Base-by-base conservation (phyloP, 2,888 invertebrate genomes). In the Pollenia griseotomentosa region DNA sequence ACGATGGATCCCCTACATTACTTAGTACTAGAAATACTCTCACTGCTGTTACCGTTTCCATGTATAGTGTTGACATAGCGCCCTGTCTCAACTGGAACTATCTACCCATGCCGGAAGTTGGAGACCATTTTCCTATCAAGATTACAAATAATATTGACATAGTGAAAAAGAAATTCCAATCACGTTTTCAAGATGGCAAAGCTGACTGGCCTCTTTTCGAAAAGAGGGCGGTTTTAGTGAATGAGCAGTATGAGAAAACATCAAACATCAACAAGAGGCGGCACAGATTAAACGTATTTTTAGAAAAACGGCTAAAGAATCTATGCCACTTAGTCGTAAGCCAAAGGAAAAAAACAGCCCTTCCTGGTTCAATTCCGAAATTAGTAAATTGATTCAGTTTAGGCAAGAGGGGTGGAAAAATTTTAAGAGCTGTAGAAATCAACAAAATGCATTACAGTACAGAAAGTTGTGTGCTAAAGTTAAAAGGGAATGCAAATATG, bases 101-200 rank as follows among this genome's bases (percentile, higher is more conserved):
- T 44, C 23, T 80, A 23, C 19, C 61, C 4, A 63, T 81, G 55
- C 80, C 65, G 4, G 57, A 81, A 16, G 71, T 81, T 23, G 80
- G 55, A 8, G 65, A 73, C 10, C 59, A 78, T 19, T 78, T 57
- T 16, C 78, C 68, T 9, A 66, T 66, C 6, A 19, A 8, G 10
- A 66, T 77, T 19, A 57, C 71, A 7, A 71, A 57, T 14, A 44
- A 19, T 19, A 44, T 19, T 19, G 57, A 57, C 2, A 23, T 23
- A 23, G 23, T 23, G 23, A 23, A 23, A 2, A 3, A 3, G 23
- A 23, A 23, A 23, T 23, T 23, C 23, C 23, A 23, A 23, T 23
- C 23, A 23, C 23, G 23, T 23, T 23, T 23, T 23, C 23, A 23
- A 23, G 23, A 23, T 23, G 23, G 23, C 23, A 2, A 23, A 23